These are phyloP conservation scores for Tympanuchus pallidicinctus DNA, from an alignment of 2,113 vertebrate species.

Conservation along the genomic window DNA sequence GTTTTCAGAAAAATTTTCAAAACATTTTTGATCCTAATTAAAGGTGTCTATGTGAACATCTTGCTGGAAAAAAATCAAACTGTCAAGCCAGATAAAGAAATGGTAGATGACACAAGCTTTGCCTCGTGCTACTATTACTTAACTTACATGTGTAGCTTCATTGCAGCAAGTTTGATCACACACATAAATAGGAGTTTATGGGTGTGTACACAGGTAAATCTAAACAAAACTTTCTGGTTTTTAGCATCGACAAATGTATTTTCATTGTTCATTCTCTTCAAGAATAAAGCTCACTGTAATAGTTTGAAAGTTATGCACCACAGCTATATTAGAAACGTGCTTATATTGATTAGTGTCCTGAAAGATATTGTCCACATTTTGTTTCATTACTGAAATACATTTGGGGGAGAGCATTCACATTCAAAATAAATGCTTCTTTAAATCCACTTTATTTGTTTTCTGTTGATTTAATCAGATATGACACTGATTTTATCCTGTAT, in stretches of 20 bases:
- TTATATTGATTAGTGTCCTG: background rate
- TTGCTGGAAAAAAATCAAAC: conserved; percentile 39
- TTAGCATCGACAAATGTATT: background rate
- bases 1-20: conserved; percentile 5
- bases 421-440: conserved; percentile 59
- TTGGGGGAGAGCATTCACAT: conserved; percentile 13
- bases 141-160: background rate
- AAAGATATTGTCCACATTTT: background rate
- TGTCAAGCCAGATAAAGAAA: conserved; percentile 17
- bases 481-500: conserved; percentile 71
- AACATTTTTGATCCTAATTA: conserved; percentile 34
- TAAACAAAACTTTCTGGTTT: background rate
- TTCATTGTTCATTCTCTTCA: background rate
- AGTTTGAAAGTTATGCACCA: background rate
- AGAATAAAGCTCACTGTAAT: background rate
- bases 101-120: background rate
- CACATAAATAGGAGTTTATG: background rate
- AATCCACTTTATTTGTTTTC: conserved; percentile 13
- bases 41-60: conserved; percentile 32
- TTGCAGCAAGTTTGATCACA: background rate
- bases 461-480: conserved; percentile 67
- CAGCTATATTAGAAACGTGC: background rate
- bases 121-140: background rate
- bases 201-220: background rate
- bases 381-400: background rate